These are phyloP conservation scores for Trichonephila inaurata DNA, from an alignment of 1,140 invertebrate genomes.

Conservation along the genomic window DNA sequence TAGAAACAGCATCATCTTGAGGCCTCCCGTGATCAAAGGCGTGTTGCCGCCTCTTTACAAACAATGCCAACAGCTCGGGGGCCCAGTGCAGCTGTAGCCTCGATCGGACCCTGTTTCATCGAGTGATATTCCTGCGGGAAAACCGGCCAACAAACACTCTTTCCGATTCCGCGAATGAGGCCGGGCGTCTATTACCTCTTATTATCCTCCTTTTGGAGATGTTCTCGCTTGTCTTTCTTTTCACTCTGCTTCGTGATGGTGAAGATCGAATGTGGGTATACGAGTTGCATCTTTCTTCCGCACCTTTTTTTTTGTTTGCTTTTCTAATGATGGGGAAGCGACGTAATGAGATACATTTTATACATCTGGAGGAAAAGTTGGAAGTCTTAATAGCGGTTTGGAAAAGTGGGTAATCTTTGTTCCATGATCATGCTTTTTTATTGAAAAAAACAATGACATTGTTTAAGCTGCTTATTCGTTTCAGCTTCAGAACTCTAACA, in stretches of 20 bases:
- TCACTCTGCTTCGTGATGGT: neutral
- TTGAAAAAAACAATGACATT: too few species aligned
- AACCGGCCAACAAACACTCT: slow-evolving; percentile 25
- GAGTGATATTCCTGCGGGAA: neutral
- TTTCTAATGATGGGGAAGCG: neutral
- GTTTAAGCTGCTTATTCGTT: too few species aligned
- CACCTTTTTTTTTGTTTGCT: neutral
- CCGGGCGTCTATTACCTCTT: neutral
- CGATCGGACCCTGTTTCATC: neutral
- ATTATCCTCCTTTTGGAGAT: neutral
- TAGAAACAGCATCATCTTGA: neutral
- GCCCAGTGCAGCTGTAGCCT: neutral
- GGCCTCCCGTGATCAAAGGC: neutral
- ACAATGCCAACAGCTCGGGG: slow-evolving; percentile 17
- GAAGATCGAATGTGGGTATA: neutral
- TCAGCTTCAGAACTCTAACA: too few species aligned
- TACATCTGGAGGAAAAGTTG: neutral
- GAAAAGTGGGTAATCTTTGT: too few species aligned
- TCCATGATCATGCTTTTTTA: too few species aligned
- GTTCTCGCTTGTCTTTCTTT: neutral
- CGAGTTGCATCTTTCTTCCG: neutral
- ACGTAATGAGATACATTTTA: neutral
- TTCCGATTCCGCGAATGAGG: neutral
- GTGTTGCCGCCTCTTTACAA: neutral
- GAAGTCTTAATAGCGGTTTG: too few species aligned